These are phyloP conservation scores for Sebastes umbrosus DNA, from an alignment of 2,797 vertebrate genomes.

Conservation along the genomic window DNA sequence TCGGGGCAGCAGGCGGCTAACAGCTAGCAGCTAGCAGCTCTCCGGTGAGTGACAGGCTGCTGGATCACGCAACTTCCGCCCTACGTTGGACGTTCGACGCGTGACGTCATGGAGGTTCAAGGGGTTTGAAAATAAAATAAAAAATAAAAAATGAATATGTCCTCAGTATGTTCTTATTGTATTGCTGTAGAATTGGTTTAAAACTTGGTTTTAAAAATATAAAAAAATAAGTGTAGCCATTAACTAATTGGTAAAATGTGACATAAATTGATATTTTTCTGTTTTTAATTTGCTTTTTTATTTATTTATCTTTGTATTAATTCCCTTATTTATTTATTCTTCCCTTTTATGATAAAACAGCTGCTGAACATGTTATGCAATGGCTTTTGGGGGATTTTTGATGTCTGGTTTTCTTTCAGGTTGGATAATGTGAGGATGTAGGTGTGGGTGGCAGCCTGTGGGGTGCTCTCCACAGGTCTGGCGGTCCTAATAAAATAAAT, in stretches of 20 bases:
- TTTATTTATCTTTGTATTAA: no score
- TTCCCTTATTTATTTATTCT: no score
- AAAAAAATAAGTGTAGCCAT: no score
- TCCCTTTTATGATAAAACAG: neutral
- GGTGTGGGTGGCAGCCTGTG: slow-evolving; percentile 83
- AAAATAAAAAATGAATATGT: neutral
- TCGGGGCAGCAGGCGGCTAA: slow-evolving; percentile 19
- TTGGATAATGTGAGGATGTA: slow-evolving; percentile 85
- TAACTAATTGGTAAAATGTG: no score
- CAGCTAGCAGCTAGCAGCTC: neutral
- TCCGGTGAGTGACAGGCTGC: slow-evolving; percentile 51
- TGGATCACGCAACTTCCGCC: slow-evolving; percentile 63
- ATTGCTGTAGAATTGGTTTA: neutral
- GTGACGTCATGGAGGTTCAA: slow-evolving; percentile 39
- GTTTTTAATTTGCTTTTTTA: no score
- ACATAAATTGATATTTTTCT: no score
- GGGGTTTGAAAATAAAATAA: neutral
- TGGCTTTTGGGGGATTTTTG: neutral
- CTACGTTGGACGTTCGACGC: neutral
- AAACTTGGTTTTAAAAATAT: no score
- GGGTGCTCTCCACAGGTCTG: slow-evolving; percentile 84
- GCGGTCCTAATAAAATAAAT: slow-evolving; percentile 73
- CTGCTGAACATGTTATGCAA: neutral
- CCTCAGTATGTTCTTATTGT: neutral
- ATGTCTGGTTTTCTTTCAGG: slow-evolving; percentile 53